Evolutionary conservation across 2,113 vertebrate species (phyloP), one percentile per base, ranked within the genome.

Genomic region (Brienomyrus longianalis): DNA sequence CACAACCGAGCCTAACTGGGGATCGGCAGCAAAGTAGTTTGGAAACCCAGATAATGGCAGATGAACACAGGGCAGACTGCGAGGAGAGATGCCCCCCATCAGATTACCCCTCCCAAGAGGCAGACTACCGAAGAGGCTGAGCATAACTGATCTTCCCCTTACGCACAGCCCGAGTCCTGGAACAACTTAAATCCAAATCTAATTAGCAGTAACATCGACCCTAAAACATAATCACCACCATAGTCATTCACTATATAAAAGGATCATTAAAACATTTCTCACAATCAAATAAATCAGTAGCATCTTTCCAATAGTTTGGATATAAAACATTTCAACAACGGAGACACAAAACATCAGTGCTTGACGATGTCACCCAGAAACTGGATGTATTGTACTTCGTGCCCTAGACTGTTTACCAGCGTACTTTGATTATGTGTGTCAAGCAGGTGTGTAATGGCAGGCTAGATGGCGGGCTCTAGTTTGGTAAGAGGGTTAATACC

Each of bases 91-190:
- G 17, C 45, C 17, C 83, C 48, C 48, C 43, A 10, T 50, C 43
- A 47, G 45, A 85, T 50, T 85, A 47, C 23, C 83, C 21, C 21
- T 45, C 83, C 83, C 80, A 8, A 45, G 39, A 21, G 13, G 80
- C 35, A 45, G 80, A 35, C 98, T 89, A 99, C 97, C 66, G 98
- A 98, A 45, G 98, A 98, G 1, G 97, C 98, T 84, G 21, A 21
- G 21, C 21, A 50, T 48, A 48, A 11, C 21, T 3, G 45, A 50
- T 85, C 83, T 50, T 45, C 13, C 74, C 35, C 74, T 80, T 43
- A 70, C 27, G 62, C 27, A 70, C 62, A 31, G 62, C 3, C 9
- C n/a, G n/a, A 13, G 27, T 50, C 83, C 83, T 27, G 23, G 35
- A 85, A 47, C 47, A 45, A 45, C 83, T 50, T 50, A 47, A 45